Evolutionary conservation across 2,113 vertebrate genomes (phyloP), one percentile per base, ranked within the genome.

Genomic region (Aramus guarauna): DNA sequence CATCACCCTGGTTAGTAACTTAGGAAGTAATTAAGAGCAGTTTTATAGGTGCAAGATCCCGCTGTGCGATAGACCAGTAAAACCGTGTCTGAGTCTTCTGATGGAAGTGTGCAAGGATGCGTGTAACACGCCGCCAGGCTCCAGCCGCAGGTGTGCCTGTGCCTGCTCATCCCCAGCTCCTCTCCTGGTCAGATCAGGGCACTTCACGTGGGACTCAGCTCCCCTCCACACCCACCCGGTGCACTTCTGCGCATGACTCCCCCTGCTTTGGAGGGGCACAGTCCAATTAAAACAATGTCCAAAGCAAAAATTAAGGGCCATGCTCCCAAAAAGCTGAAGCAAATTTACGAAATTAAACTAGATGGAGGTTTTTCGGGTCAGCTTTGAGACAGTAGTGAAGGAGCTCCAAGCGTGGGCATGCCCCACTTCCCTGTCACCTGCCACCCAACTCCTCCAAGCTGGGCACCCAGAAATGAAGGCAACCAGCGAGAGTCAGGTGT

Each of bases 21-120:
- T 81, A 32, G 73, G 92, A 79, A 95, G 95, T 89, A 97, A 96
- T 96, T 95, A 96, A 71, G 80, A 97, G 68, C 55, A 72, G 69
- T 78, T 97, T 97, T 96, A 93, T 93, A 96, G 86, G 87, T 76
- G 88, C 76, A 92, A 83, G 78, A 62, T 64, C 97, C 95, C 0
- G 7, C 94, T 92, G 95, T 78, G 94, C 41, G 0, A 69, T 5
- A 94, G 91, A 87, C 37, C 88, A 94, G 95, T 96, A 97, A 98
- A 97, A 88, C 41, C 2, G 1, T 16, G 60, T 52, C 91, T 50
- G 53, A 74, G 36, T 82, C 95, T 96, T 92, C 94, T 82, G 91
- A 93, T 47, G 58, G 88, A 87, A 12, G 30, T 16, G 15, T 90
- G 79, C n/a, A 32, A 79, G 89, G 92, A 83, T 47, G 47, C 3